Conservation (phyloP, 2,888 invertebrate genomes). For the Drosophila tanythrix region DNA sequence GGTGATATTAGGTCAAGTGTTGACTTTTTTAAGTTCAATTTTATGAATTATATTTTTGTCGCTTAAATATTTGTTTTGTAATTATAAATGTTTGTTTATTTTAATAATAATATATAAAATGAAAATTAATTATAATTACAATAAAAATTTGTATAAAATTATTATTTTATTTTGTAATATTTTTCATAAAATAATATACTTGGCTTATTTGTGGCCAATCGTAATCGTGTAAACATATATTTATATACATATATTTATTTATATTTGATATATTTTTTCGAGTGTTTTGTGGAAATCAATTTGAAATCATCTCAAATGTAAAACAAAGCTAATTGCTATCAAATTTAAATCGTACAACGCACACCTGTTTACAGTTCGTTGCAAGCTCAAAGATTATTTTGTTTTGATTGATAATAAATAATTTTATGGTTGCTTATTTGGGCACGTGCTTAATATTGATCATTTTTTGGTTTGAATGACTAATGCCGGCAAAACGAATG, state of each 20-base stretch:
- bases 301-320: not conserved
- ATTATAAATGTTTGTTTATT: not conserved
- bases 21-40: not conserved
- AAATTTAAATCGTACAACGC: not conserved
- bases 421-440: conserved; percentile 1
- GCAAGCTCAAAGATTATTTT: conserved; percentile 2
- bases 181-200: not conserved
- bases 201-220: not conserved
- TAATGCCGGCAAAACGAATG: conserved; percentile 35
- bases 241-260: not conserved
- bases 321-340: conserved; percentile 2
- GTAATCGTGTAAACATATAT: not conserved
- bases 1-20: not conserved
- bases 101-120: not conserved
- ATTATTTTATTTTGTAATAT: not conserved
- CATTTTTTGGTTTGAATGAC: conserved; percentile 24
- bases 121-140: not conserved
- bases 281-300: not conserved
- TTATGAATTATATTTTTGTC: not conserved
- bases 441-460: not conserved
- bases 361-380: conserved; percentile 22
- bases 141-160: not conserved
- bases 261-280: not conserved
- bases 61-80: not conserved
- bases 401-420: not conserved